Evolutionary conservation across 2,888 invertebrate species (phyloP).

Genomic region (Siphlonurus alternatus): DNA sequence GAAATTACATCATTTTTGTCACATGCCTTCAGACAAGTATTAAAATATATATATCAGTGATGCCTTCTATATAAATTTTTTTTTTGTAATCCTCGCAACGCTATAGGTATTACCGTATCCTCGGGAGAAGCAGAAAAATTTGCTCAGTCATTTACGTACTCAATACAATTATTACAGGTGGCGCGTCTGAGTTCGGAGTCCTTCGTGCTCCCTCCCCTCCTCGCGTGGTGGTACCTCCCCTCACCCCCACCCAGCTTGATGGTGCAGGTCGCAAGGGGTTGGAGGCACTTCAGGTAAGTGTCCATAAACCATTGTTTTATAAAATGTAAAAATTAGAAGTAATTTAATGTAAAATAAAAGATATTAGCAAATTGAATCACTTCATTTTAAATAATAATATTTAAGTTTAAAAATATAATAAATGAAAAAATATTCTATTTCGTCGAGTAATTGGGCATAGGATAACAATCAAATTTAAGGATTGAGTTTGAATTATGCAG

Average conservation of each 20-base stretch:
- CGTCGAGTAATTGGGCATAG: too few relatives aligned
- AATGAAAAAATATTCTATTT: not conserved
- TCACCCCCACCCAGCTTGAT: conserved; percentile 22
- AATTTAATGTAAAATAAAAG: not conserved
- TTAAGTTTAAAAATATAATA: not conserved
- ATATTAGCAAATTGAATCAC: not conserved
- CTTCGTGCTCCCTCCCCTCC: conserved; percentile 24
- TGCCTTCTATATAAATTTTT: not conserved
- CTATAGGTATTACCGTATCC: too few relatives aligned
- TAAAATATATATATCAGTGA: not conserved
- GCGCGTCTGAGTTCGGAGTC: conserved; percentile 19
- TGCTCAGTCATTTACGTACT: too few relatives aligned
- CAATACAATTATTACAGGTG: conserved; percentile 10
- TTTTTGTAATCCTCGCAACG: too few relatives aligned
- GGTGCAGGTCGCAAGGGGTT: conserved; percentile 18
- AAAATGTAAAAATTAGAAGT: not conserved
- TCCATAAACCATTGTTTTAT: conserved; percentile 13
- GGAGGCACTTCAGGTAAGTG: conserved; percentile 11
- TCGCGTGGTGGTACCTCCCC: conserved; percentile 21
- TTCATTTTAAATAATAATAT: too few relatives aligned
- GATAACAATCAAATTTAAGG: too few relatives aligned
- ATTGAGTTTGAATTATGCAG: too few relatives aligned
- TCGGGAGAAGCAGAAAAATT: too few relatives aligned
- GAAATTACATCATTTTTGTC: too few relatives aligned
- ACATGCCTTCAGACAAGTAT: too few relatives aligned